Evolutionary conservation across 2,113 vertebrate genomes (phyloP), one percentile per base, ranked within the genome.

Genomic region (Pogona vitticeps): DNA sequence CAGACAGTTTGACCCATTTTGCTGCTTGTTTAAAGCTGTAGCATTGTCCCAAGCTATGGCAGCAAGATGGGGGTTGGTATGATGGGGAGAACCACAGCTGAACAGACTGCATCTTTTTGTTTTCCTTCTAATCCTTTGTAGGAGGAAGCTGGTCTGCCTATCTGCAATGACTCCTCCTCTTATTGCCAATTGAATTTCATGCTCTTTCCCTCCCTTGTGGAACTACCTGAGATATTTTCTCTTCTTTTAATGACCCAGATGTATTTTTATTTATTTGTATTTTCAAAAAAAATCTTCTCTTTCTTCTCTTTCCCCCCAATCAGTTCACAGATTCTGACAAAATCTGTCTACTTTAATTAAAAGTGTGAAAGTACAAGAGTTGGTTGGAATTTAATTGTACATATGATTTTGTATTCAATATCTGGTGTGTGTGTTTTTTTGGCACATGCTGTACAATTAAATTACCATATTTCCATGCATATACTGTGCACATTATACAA

Each of bases 111-210:
- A 33, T 15, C 1, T 15, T 31, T 2, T 12, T 5, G 36, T 9
- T 23, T 23, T 40, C 7, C 91, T 88, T 94, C n/a, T 90, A 89
- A 93, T 89, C 90, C 81, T 88, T 14, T 73, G 86, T 86, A 90
- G 90, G 89, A 93, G 90, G 89, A 87, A 79, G 36, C 78, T 88
- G 89, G 20, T 86, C 91, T 75, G 90, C 12, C 36, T 59, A 33
- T 72, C 46, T 83, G 63, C 46, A 15, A 18, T 59, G 8, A 21
- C 81, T 72, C n/a, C 33, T 14, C 20, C 28, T 56, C 52, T 6
- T 14, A 3, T 7, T 8, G 21, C 31, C 17, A 21, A 33, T 63
- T 67, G 78, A 80, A 76, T 73, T 28, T 15, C n/a, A 6, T 63
- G 59, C 31, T 28, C 8, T 63, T 28, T 58, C 70, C 79, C 86